A percentile compares a stretch with the other conserved stretches of the same genome.
Evolutionary conservation across 2,888 invertebrate genomes (phyloP).

Genomic region (Monoplex corrugatus): DNA sequence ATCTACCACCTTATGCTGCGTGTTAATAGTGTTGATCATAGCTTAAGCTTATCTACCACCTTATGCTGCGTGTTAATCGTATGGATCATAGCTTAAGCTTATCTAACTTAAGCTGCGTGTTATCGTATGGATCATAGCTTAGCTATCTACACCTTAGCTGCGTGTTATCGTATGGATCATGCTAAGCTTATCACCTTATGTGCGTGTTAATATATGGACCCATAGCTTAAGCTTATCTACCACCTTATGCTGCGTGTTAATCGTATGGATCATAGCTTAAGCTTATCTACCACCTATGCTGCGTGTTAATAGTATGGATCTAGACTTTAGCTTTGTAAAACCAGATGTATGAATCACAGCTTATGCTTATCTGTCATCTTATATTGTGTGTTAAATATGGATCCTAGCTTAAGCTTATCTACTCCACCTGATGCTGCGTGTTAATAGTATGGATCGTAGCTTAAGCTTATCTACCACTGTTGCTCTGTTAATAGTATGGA

Average conservation of each 20-base stretch:
- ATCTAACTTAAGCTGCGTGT: background rate
- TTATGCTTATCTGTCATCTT: background rate
- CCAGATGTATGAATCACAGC: background rate
- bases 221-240: background rate
- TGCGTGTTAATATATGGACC: background rate
- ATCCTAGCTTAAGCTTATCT: background rate
- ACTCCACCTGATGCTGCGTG: too few relatives aligned
- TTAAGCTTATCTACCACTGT: background rate
- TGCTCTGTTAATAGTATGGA: background rate
- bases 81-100: too few relatives aligned
- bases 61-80: too few relatives aligned
- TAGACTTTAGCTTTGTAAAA: background rate
- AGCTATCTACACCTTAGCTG: too few relatives aligned
- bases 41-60: too few relatives aligned
- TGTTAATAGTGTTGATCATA: too few relatives aligned
- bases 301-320: background rate
- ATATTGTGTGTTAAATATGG: too few relatives aligned
- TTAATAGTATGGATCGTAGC: background rate
- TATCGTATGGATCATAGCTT: background rate
- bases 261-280: too few relatives aligned
- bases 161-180: background rate
- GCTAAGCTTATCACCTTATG: background rate
- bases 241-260: too few relatives aligned
- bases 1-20: too few relatives aligned
- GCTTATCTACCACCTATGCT: background rate